Conservation (phyloP, 2,888 invertebrate genomes). For the Cephalotes varians region DNA sequence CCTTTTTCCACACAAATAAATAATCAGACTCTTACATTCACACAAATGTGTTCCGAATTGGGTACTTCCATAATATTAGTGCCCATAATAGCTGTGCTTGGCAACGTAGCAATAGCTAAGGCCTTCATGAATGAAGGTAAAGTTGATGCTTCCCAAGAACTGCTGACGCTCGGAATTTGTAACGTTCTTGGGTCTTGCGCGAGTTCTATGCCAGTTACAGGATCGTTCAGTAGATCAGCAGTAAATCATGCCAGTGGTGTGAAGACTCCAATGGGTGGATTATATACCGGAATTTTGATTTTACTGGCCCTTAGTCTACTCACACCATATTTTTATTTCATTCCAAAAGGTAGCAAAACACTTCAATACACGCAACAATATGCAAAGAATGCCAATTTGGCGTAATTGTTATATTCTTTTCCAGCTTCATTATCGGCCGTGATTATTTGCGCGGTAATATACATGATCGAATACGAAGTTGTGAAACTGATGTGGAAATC, state of each 20-base stretch:
- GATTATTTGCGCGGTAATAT: constrained; percentile 97
- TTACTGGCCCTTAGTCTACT: constrained; percentile 93
- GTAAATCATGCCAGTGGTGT: constrained; percentile 98
- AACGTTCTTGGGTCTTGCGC: constrained; percentile 96
- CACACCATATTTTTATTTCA: constrained; percentile 95
- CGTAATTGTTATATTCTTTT: constrained; percentile 49
- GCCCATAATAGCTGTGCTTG: constrained; percentile 95
- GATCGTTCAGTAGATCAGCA: constrained; percentile 95
- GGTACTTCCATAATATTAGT: constrained; percentile 95
- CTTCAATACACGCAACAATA: background rate
- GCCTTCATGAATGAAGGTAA: constrained; percentile 94
- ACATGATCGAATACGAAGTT: constrained; percentile 97
- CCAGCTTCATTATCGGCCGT: constrained; percentile 94
- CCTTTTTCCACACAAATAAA: constrained; percentile 90
- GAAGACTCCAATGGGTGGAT: constrained; percentile 94
- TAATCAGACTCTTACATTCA: constrained; percentile 88
- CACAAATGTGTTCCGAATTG: constrained; percentile 92
- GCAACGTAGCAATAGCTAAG: constrained; percentile 98
- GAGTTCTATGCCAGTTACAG: constrained; percentile 96
- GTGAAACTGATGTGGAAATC: constrained; percentile 95
- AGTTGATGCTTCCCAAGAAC: constrained; percentile 96
- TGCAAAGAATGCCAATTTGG: background rate
- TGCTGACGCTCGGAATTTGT: constrained; percentile 94
- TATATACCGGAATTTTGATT: constrained; percentile 94
- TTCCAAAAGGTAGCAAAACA: constrained; percentile 89